phyloP scores from a whole-genome alignment of 2,888 invertebrate genomes.

The Macropis europaea region DNA sequence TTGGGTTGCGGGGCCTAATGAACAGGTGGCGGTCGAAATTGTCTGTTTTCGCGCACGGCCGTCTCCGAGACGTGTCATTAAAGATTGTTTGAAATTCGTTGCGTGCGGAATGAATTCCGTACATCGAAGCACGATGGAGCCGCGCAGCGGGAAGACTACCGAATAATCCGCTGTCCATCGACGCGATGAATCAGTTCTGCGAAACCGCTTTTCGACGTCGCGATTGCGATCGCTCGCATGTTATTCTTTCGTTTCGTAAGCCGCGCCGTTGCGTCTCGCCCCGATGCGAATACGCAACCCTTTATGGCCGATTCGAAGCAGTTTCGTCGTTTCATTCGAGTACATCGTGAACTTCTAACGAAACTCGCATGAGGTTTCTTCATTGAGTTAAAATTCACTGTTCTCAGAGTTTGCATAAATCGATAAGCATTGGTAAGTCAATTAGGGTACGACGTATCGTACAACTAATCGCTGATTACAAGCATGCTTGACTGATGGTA shows the following conservation, averaged over 20 bases:
- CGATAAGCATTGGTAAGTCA: no score
- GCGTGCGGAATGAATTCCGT: constrained; percentile 51
- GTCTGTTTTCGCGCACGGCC: constrained; percentile 27
- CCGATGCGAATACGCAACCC: not conserved
- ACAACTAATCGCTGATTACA: no score
- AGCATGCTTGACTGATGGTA: no score
- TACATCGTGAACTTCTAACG: no score
- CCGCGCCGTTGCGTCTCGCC: not conserved
- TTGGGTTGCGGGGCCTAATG: constrained; percentile 23
- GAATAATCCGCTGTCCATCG: constrained; percentile 52
- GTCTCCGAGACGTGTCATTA: constrained; percentile 54
- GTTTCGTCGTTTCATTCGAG: no score
- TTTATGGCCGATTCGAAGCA: no score
- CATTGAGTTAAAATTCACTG: no score
- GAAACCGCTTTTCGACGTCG: constrained; percentile 37
- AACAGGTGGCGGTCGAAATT: constrained; percentile 29
- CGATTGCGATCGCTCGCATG: constrained; percentile 45
- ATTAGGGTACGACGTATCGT: no score
- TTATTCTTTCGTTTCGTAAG: constrained; percentile 41
- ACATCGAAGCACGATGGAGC: constrained; percentile 18
- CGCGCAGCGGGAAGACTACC: constrained; percentile 24
- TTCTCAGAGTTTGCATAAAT: no score
- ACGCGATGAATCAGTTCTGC: constrained; percentile 53
- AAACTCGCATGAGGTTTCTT: no score
- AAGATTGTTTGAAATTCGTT: constrained; percentile 60